Evolutionary conservation across 2,888 invertebrate species (phyloP).

Genomic region (Steromphala cineraria): DNA sequence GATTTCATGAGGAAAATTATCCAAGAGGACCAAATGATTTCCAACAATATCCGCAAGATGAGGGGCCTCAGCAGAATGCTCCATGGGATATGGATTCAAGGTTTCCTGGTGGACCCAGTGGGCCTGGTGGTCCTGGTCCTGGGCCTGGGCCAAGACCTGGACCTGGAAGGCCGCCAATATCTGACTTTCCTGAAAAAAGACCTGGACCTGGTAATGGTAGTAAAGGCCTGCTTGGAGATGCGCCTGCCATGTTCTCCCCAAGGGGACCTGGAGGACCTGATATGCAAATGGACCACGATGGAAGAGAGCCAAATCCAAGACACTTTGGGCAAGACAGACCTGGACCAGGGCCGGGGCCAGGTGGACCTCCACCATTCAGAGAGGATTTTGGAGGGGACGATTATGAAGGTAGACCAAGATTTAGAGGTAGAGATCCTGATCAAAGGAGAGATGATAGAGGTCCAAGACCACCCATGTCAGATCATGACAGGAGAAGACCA

Average conservation of each 20-base stretch:
- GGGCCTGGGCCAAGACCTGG: conserved; percentile 5
- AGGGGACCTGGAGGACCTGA: conserved; percentile 19
- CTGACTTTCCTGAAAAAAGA: conserved; percentile 15
- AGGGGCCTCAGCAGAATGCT: not conserved
- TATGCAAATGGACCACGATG: conserved; percentile 9
- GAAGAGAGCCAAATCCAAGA: not conserved
- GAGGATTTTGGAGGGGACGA: conserved; percentile 24
- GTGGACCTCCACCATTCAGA: not conserved
- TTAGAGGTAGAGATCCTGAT: not conserved
- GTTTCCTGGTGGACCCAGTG: conserved; percentile 9
- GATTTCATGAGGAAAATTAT: not conserved
- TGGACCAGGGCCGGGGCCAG: conserved; percentile 19
- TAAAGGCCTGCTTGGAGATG: conserved; percentile 34
- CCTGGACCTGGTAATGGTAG: conserved; percentile 3
- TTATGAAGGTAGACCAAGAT: conserved; percentile 8
- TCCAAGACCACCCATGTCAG: not conserved
- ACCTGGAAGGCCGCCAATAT: not conserved
- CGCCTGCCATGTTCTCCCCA: conserved; percentile 19
- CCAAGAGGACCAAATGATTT: conserved; percentile 8
- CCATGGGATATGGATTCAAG: conserved; percentile 7
- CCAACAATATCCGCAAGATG: not conserved
- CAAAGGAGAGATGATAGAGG: conserved; percentile 9
- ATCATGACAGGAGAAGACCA: not conserved
- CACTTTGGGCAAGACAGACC: not conserved
- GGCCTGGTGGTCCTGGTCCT: conserved; percentile 3